Evolutionary conservation across 1,140 invertebrate genomes (phyloP), one percentile per base, ranked within the genome.

Genomic region (Brachionus paranguensis): DNA sequence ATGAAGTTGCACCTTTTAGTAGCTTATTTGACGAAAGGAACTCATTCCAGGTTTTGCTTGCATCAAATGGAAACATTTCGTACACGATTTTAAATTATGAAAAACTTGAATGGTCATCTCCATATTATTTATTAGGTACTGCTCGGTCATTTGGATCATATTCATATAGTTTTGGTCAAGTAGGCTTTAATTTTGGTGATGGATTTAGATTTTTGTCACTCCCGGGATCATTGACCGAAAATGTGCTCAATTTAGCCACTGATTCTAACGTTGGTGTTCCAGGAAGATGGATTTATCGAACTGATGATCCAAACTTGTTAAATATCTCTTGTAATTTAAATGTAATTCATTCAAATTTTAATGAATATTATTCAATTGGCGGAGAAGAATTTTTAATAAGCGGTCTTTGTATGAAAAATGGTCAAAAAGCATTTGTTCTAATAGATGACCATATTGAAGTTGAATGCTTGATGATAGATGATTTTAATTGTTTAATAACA

Each of bases 181-280:
- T 43, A 17, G 70, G 70, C 17, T 76, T 76, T 47, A 76, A 76
- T 76, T 41, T 8, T 27, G 70, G 70, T 7, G 70, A 76, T 76
- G 43, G 43, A 11, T 10, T 45, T 2, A 45, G 20, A 43, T 76
- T 10, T 29, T 45, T 45, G 20, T n/a, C 43, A 5, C 2, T 76
- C 1, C 37, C 41, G 0, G 41, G 41, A 10, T 76, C 70, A 10
- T n/a, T 45, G 1, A 17, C 20, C 11, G 70, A 17, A 8, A 20
- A 47, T 47, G 17, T 76, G 5, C 14, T 20, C 27, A 20, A 20
- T 12, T 45, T 76, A 8, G 41, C 43, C 1, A 10, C 24, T 17
- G 24, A 24, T 7, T 76, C 70, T 10, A 76, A 76, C 24, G 8
- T 76, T 47, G 43, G 43, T 45, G 8, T 76, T 6, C 70, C 70